Conservation (phyloP, 2,888 invertebrate genomes). For the Aspidapion aeneum region DNA sequence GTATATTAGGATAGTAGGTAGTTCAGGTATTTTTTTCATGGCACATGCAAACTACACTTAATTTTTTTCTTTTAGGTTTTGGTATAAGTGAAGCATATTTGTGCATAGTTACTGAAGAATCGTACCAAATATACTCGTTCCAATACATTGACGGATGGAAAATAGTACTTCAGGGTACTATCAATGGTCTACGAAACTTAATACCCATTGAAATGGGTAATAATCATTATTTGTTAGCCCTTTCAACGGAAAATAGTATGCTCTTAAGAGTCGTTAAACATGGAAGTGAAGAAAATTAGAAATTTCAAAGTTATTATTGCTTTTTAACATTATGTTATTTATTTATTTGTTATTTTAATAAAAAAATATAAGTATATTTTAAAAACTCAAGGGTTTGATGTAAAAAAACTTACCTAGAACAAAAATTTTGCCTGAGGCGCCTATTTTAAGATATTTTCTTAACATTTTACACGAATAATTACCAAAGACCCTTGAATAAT, state of each 20-base stretch:
- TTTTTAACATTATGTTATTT: not conserved
- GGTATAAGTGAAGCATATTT: conserved; percentile 42
- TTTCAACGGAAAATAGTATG: conserved; percentile 36
- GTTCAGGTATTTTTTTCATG: too few species aligned
- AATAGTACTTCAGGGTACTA: conserved; percentile 37
- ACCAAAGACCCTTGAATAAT: too few species aligned
- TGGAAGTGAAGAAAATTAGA: conserved; percentile 34
- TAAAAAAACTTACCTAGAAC: too few species aligned
- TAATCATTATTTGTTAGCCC: conserved; percentile 39
- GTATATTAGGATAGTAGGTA: too few species aligned
- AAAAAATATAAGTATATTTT: too few species aligned
- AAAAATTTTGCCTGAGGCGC: too few species aligned
- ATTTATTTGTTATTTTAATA: not conserved
- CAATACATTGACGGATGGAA: conserved; percentile 42
- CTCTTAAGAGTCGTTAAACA: conserved; percentile 39
- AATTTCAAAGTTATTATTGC: too few species aligned
- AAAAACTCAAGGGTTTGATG: too few species aligned
- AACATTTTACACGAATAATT: too few species aligned
- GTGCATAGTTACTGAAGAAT: conserved; percentile 37
- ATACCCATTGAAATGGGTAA: conserved; percentile 39
- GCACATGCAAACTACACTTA: too few species aligned
- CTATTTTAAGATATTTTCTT: too few species aligned
- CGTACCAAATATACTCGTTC: conserved; percentile 41
- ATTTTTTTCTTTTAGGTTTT: conserved; percentile 33
- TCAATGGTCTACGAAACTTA: conserved; percentile 40